Base-by-base conservation (phyloP, 1,140 invertebrate species). In the Bradynema listronoti region DNA sequence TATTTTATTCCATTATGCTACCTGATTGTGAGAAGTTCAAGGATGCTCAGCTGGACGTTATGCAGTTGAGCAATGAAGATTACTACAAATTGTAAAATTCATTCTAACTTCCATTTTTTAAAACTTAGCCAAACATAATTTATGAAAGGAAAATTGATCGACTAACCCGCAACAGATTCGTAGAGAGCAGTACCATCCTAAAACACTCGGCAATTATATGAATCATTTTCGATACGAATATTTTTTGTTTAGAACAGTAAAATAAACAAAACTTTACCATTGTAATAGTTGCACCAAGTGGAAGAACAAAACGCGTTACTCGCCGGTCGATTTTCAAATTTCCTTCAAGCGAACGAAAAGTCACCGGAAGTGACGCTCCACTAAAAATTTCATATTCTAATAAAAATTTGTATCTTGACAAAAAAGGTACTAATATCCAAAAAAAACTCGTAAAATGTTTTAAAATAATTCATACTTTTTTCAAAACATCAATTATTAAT, bases 221-320 rank as follows among this genome's bases (percentile, higher is more conserved):
- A n/a, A n/a, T n/a, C n/a, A n/a, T n/a, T n/a, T n/a, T n/a, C n/a
- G n/a, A n/a, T n/a, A n/a, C n/a, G n/a, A n/a, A n/a, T n/a, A n/a
- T n/a, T n/a, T n/a, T n/a, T n/a, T n/a, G n/a, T n/a, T n/a, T 0
- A 4, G 6, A 25, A 39, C 16, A 22, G 25, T n/a, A n/a, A n/a
- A n/a, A n/a, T n/a, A n/a, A n/a, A 7, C n/a, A 11, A 19, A 57
- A 27, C 19, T 22, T 29, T 47, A 29, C 63, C 75, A 78, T 78
- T 41, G 67, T 78, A 30, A 77, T 77, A 33, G 76, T 78, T 14
- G 75, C 76, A 9, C 82, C 93, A 56, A 97, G 89, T 2, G 93
- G 93, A 64, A 96, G 86, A 4, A 95, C 91, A 73, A 97, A 97
- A 42, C 91, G 84, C 0, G 90, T 89, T 22, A 97, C 88, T 46